These are phyloP conservation scores for Takifugu rubripes DNA, from an alignment of 2,797 vertebrate genomes.

Conservation along the genomic window DNA sequence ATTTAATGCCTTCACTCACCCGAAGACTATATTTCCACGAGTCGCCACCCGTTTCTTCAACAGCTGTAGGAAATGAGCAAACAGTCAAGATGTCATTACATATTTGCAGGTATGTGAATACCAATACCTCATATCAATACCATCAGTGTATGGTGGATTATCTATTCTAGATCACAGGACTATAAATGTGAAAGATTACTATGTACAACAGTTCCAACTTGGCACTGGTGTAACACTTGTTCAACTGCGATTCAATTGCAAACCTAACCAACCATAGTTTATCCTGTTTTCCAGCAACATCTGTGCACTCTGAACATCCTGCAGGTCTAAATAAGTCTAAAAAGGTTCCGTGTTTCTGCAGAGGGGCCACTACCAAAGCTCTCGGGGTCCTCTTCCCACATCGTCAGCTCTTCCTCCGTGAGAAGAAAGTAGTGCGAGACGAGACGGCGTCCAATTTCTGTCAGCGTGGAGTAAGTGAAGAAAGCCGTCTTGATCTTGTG, in stretches of 20 bases:
- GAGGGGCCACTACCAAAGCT: constrained; percentile 84
- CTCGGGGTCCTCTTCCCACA: constrained; percentile 99
- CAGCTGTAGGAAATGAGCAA: constrained; percentile 71
- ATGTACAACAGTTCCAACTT: too few relatives aligned
- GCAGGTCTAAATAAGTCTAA: constrained; percentile 28
- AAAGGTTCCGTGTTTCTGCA: constrained; percentile 19
- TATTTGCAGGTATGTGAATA: too few relatives aligned
- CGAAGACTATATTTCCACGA: constrained; percentile 98
- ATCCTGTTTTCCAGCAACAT: too few relatives aligned
- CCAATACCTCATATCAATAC: background rate
- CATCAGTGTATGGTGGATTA: background rate
- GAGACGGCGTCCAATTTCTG: constrained; percentile 90
- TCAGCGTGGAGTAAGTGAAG: constrained; percentile 93
- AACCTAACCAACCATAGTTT: too few relatives aligned
- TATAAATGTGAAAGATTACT: background rate
- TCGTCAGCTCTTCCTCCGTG: constrained; percentile 89
- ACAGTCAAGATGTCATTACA: background rate
- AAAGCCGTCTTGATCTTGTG: constrained; percentile 93
- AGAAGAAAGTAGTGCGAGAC: constrained; percentile 95
- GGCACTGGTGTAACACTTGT: background rate
- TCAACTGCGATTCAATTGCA: background rate
- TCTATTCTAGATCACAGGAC: background rate
- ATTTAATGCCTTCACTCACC: constrained; percentile 73
- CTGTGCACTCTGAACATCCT: background rate
- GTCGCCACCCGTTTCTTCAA: constrained; percentile 95